phyloP scores from a whole-genome alignment of 2,797 vertebrate species.

The Molossus molossus region DNA sequence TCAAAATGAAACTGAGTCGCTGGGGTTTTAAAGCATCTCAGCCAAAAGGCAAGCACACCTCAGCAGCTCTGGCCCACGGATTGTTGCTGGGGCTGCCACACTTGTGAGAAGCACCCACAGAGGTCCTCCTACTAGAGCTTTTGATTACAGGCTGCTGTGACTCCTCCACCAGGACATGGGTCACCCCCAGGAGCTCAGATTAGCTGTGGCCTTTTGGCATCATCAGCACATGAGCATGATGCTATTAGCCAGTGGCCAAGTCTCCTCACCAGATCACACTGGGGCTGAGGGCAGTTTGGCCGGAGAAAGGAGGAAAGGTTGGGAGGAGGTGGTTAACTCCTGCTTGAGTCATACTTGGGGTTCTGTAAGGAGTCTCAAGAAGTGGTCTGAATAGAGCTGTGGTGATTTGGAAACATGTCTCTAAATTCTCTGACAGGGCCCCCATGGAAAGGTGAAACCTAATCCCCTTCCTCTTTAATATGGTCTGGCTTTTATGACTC shows the following conservation, averaged over 20 bases:
- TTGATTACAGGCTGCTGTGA: neutral
- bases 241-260: neutral
- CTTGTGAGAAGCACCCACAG: neutral
- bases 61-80: neutral
- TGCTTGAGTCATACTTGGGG: neutral
- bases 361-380: neutral
- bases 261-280: neutral
- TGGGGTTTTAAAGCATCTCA: slow-evolving; percentile 78
- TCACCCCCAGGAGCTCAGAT: neutral
- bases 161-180: neutral
- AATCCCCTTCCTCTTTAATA: neutral
- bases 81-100: neutral
- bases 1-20: slow-evolving; percentile 84
- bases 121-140: neutral
- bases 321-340: neutral
- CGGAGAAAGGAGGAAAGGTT: neutral
- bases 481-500: slow-evolving; percentile 47
- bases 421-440: neutral
- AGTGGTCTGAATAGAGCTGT: neutral
- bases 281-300: neutral
- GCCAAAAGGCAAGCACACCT: slow-evolving; percentile 77
- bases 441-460: neutral
- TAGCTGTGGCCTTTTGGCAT: neutral
- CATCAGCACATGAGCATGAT: neutral
- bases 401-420: slow-evolving; percentile 25